Base-by-base conservation (phyloP, 2,113 vertebrate genomes). In the Triplophysa tibetana region DNA sequence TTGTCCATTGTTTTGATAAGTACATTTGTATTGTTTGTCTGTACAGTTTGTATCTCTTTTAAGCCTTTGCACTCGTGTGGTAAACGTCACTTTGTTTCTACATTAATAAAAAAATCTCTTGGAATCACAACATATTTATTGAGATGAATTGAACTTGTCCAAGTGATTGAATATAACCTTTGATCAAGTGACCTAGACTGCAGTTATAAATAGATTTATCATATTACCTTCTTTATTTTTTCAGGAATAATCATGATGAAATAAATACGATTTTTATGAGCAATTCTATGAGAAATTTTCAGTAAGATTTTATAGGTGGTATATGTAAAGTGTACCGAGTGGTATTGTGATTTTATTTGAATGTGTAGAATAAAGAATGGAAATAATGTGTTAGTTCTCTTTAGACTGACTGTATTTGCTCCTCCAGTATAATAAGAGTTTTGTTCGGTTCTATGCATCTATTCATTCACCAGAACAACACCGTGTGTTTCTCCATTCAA, bases 1-100 rank as follows among this genome's bases (percentile, higher is more conserved):
- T 21, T 73, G n/a, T n/a, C n/a, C 29, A 43, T 60, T 73, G 33
- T 73, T 73, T 73, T 60, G 58, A 73, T 60, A 23, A 73, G 41
- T 43, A 29, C 6, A 21, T 72, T 72, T 72, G 12, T 21, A 72
- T 24, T 38, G 54, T 60, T 73, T 73, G 54, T 60, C 16, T 73
- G 54, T 72, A 72, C 70, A 41, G 29, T 60, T 73, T 73, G 26
- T 58, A 23, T 67, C 65, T 67, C 21, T 67, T n/a, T 8, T 68
- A 23, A 41, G 70, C 29, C 41, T 73, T 73, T 60, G 70, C 70
- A 60, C 66, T 68, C 5, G 9, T 67, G 66, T 68, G 66, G 17
- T 21, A 58, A 58, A 58, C n/a, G n/a, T 23, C 41, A 48, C 52
- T 73, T 60, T 73, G 52, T 38, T 73, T 60, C 70, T 73, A 73